A percentile compares a stretch with the other conserved stretches of the same genome.
Conservation (phyloP, 2,888 invertebrate genomes). For the Bembecia ichneumoniformis region DNA sequence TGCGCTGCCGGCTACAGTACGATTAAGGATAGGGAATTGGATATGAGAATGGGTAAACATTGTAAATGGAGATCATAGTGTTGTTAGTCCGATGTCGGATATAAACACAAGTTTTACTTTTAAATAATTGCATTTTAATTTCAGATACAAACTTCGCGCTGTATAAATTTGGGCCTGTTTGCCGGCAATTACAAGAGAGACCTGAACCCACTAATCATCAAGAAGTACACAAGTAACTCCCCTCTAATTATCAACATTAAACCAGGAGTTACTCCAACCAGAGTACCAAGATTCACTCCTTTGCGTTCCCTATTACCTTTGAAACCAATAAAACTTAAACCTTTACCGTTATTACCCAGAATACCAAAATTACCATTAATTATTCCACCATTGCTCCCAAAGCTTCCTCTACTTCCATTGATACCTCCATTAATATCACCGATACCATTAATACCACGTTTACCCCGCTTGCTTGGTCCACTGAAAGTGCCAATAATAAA, state of each 20-base stretch:
- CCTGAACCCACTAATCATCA: conserved; percentile 28
- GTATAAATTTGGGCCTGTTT: conserved; percentile 30
- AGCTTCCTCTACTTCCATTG: conserved; percentile 13
- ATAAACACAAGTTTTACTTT: no score
- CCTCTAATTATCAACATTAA: conserved; percentile 37
- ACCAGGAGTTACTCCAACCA: background rate
- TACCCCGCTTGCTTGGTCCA: conserved; percentile 12
- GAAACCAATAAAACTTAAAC: conserved; percentile 4
- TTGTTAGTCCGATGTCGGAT: no score
- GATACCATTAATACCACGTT: conserved; percentile 16
- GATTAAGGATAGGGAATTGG: no score
- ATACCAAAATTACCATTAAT: conserved; percentile 15
- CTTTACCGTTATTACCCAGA: conserved; percentile 11
- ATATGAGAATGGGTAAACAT: no score
- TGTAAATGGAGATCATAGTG: no score
- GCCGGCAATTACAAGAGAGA: conserved; percentile 30
- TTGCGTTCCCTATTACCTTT: conserved; percentile 2
- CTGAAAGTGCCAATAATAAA: conserved; percentile 24
- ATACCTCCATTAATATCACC: conserved; percentile 16
- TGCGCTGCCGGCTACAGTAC: no score
- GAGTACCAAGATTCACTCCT: conserved; percentile 3
- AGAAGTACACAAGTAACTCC: conserved; percentile 25
- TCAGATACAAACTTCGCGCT: conserved; percentile 21
- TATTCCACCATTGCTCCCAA: conserved; percentile 12
- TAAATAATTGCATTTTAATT: conserved; percentile 7